A percentile compares a stretch with the other conserved stretches of the same genome.
phyloP scores from a whole-genome alignment of 2,888 invertebrate species.

The Rhagophthalmus giganteus region DNA sequence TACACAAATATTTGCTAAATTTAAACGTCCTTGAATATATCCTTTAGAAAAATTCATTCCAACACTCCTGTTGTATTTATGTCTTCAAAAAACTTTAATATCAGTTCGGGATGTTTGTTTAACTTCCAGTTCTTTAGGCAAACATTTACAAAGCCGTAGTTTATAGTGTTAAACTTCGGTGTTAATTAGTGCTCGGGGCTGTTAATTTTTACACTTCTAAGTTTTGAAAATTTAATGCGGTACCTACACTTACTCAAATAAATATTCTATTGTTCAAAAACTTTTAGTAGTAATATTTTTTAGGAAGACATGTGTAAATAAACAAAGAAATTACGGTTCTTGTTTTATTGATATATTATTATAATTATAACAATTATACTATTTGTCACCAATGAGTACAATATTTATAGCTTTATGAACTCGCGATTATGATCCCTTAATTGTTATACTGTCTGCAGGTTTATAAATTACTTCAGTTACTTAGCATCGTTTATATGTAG shows the following conservation, averaged over 20 bases:
- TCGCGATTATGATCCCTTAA: slow-evolving; percentile 35
- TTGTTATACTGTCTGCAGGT: slow-evolving; percentile 37
- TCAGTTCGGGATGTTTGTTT: background rate
- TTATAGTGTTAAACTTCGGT: too few species aligned
- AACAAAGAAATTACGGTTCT: slow-evolving; percentile 14
- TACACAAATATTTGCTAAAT: too few species aligned
- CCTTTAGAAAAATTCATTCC: too few species aligned
- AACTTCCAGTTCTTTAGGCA: background rate
- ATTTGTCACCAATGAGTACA: slow-evolving; percentile 34
- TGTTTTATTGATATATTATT: slow-evolving; percentile 19
- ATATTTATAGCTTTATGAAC: slow-evolving; percentile 39
- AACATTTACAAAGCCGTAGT: background rate
- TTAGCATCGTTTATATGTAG: background rate
- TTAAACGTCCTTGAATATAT: too few species aligned
- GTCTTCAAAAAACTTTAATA: too few species aligned
- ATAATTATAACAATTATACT: slow-evolving; percentile 19
- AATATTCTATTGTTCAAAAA: too few species aligned
- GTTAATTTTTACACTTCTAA: background rate
- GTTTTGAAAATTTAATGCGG: background rate
- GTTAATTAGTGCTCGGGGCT: background rate
- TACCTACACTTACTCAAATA: background rate
- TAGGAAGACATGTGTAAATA: slow-evolving; percentile 9
- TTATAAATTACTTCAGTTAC: slow-evolving; percentile 32
- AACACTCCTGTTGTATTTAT: too few species aligned
- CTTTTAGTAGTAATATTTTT: slow-evolving; percentile 11